Evolutionary conservation across 2,113 vertebrate species (phyloP), one percentile per base, ranked within the genome.

Genomic region (Petromus typicus): DNA sequence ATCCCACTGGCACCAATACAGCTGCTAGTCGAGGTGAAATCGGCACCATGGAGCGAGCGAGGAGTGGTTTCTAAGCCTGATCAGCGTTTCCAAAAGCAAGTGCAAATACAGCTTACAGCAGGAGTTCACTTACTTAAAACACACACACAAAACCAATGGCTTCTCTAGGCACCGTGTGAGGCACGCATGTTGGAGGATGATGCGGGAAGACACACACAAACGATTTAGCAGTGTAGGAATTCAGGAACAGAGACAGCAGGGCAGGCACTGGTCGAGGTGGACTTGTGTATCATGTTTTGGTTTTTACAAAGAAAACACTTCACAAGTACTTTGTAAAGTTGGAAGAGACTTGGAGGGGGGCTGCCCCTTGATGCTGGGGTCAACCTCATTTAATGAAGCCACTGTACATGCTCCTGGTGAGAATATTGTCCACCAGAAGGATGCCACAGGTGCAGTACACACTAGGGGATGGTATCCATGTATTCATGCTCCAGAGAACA

Each of bases 1-100:
- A 1, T 16, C 7, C 5, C 6, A 2, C 3, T 30, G 3, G 30
- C 43, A 3, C 43, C 43, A 7, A 25, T 0, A 7, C 7, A 3
- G 43, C 71, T 30, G 37, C 10, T 40, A 22, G 4, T 8, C 40
- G 37, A 57, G n/a, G 59, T 25, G 32, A 66, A 86, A 13, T 30
- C 51, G 79, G 23, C 34, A 56, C 56, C 79, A 23, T 57, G 20
- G 14, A 25, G n/a, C n/a, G 64, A 69, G 32, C 64, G 6, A 10
- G 64, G 51, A 25, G n/a, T n/a, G n/a, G 40, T 63, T 59, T 90
- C 90, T 45, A 48, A 84, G 30, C n/a, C 59, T 34, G 27, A 5
- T 45, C 67, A 27, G 40, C 4, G 18, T 51, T 40, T 16, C 32
- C 51, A 88, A 30, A 79, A 66, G 32, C 10, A 89, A 87, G 18